phyloP scores from a whole-genome alignment of 2,888 invertebrate genomes.

The Rhagonycha lutea region DNA sequence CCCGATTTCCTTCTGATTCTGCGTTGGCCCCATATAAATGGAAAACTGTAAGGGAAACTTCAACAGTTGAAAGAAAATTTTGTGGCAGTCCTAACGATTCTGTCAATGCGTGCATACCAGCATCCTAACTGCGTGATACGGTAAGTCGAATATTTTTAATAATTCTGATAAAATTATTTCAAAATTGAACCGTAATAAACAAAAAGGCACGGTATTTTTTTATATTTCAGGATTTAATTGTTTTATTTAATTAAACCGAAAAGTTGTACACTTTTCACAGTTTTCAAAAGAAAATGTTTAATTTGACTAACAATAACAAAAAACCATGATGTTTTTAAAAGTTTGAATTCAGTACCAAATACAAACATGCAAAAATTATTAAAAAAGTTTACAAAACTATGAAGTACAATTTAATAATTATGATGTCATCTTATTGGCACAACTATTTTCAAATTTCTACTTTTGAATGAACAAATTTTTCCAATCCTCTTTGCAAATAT shows the following conservation, averaged over 20 bases:
- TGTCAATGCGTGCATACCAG: conserved; percentile 22
- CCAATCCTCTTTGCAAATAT: neutral
- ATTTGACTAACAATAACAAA: neutral
- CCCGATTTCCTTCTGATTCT: conserved; percentile 41
- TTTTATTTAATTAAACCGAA: neutral
- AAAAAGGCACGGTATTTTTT: neutral
- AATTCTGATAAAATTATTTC: neutral
- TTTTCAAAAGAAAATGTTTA: neutral
- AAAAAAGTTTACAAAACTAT: neutral
- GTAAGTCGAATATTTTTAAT: conserved; percentile 18
- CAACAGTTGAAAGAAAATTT: conserved; percentile 33
- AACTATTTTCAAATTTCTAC: neutral
- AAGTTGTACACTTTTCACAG: neutral
- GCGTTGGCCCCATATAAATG: conserved; percentile 43
- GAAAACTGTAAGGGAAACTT: conserved; percentile 34
- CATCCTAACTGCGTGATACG: conserved; percentile 10
- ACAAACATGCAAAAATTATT: neutral
- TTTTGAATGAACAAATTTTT: neutral
- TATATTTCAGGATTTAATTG: neutral
- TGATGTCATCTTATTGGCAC: neutral
- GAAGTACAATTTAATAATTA: neutral
- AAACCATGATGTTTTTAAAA: neutral
- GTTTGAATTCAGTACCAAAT: neutral
- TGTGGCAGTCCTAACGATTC: conserved; percentile 30
- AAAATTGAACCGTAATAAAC: neutral